Conservation (phyloP, 2,113 vertebrate genomes). For the Perca flavescens region DNA sequence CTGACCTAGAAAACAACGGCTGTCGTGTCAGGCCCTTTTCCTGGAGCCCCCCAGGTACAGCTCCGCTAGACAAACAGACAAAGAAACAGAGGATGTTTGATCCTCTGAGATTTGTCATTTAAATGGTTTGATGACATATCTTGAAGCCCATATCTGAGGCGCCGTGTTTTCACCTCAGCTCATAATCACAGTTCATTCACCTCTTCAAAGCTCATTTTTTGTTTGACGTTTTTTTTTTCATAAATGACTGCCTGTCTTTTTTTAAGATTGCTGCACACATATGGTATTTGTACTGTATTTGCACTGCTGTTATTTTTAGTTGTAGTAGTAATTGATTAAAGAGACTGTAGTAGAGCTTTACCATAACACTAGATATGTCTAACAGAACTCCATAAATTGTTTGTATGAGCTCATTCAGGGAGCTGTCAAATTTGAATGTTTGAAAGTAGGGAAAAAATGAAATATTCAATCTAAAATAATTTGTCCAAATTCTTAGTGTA, state of each 20-base stretch:
- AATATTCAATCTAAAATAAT: no score
- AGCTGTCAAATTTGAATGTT: not conserved
- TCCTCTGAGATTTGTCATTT: constrained; percentile 35
- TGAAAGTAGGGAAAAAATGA: no score
- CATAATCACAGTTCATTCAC: constrained; percentile 16
- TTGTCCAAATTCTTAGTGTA: not conserved
- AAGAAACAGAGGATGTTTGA: constrained; percentile 18
- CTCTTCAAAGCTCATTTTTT: constrained; percentile 1
- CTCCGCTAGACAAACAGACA: constrained; percentile 4
- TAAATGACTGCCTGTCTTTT: not conserved
- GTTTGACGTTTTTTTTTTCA: not conserved
- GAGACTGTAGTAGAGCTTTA: constrained; percentile 4
- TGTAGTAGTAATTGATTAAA: constrained; percentile 2
- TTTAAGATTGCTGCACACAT: constrained; percentile 10
- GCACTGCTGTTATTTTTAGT: not conserved
- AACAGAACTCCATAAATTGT: not conserved
- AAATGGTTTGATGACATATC: constrained; percentile 30
- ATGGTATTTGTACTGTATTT: not conserved
- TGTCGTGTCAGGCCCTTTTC: constrained; percentile 58
- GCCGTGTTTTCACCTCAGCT: constrained; percentile 21
- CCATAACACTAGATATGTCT: not conserved
- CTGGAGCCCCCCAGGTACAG: constrained; percentile 10
- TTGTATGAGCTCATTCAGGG: constrained; percentile 13
- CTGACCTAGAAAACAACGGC: constrained; percentile 70
- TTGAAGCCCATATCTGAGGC: not conserved